Conservation (phyloP, 2,888 invertebrate species). For the Scaptomyza parva region DNA sequence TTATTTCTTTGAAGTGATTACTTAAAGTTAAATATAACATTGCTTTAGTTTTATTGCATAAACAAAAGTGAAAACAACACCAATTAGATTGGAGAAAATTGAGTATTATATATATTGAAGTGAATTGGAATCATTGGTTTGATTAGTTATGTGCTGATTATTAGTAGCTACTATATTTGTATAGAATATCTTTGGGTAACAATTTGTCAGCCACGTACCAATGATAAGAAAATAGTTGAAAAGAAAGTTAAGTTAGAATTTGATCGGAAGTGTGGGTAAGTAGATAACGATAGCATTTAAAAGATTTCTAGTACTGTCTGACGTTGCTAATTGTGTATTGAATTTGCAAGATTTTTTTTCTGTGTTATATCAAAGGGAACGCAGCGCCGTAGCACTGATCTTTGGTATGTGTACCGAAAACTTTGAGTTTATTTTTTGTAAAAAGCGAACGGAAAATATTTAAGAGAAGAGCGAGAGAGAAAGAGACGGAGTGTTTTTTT, state of each 20-base stretch:
- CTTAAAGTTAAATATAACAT: background rate
- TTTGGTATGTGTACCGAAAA: conserved; percentile 44
- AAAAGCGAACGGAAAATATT: conserved; percentile 68
- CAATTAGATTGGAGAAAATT: conserved; percentile 29
- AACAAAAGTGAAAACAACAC: conserved; percentile 34
- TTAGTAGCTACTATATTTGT: conserved; percentile 31
- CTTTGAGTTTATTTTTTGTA: conserved; percentile 30
- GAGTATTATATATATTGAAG: conserved; percentile 52
- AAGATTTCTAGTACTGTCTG: conserved; percentile 59
- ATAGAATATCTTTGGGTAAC: conserved; percentile 23
- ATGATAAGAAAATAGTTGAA: conserved; percentile 59
- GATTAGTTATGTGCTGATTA: conserved; percentile 33
- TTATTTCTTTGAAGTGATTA: background rate
- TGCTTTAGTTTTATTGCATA: conserved; percentile 53
- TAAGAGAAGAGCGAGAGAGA: conserved; percentile 51
- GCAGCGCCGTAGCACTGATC: conserved; percentile 36
- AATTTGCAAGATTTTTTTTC: conserved; percentile 12
- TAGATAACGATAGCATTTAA: conserved; percentile 84
- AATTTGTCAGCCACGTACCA: conserved; percentile 35
- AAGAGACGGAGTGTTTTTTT: conserved; percentile 29
- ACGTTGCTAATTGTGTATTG: conserved; percentile 40
- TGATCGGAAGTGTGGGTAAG: conserved; percentile 55
- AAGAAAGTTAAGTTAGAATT: conserved; percentile 56
- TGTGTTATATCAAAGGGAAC: conserved; percentile 12
- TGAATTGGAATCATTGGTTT: conserved; percentile 56